A percentile compares a stretch with the other conserved stretches of the same genome.
phyloP scores from a whole-genome alignment of 2,888 invertebrate species.

The Danaus chrysippus region DNA sequence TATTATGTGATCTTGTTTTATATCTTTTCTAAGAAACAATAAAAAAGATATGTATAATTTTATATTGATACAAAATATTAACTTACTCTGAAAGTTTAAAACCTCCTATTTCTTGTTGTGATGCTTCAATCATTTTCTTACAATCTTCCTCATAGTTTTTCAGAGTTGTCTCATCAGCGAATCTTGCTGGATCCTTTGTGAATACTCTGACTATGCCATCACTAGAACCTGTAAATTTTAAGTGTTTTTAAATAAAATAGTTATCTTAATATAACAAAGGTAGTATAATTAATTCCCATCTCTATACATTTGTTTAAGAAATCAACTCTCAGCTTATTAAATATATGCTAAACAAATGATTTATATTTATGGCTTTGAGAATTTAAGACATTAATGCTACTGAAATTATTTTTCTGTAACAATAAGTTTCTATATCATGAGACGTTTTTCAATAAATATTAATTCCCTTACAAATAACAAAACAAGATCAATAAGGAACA shows the following conservation, averaged over 20 bases:
- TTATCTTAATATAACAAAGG: neutral
- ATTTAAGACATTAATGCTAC: too few relatives aligned
- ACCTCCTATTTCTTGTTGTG: slow-evolving; percentile 88
- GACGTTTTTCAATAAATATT: too few relatives aligned
- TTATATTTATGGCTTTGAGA: too few relatives aligned
- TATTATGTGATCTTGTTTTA: too few relatives aligned
- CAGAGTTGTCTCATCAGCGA: slow-evolving; percentile 81
- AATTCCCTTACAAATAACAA: too few relatives aligned
- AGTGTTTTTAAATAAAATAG: neutral
- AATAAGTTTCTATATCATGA: too few relatives aligned
- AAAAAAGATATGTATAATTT: neutral
- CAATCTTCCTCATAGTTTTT: slow-evolving; percentile 87
- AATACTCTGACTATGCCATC: slow-evolving; percentile 94
- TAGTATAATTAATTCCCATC: too few relatives aligned
- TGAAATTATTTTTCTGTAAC: too few relatives aligned
- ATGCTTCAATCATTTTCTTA: slow-evolving; percentile 79
- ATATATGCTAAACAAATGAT: too few relatives aligned
- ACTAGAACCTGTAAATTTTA: slow-evolving; percentile 75
- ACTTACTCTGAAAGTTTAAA: slow-evolving; percentile 90
- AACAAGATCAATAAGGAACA: too few relatives aligned
- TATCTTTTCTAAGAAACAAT: neutral
- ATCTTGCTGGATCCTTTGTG: slow-evolving; percentile 83
- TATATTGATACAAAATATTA: neutral
- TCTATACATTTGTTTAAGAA: too few relatives aligned
- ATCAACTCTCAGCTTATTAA: too few relatives aligned